phyloP scores from a whole-genome alignment of 2,888 invertebrate species.

The Prosapia bicincta region DNA sequence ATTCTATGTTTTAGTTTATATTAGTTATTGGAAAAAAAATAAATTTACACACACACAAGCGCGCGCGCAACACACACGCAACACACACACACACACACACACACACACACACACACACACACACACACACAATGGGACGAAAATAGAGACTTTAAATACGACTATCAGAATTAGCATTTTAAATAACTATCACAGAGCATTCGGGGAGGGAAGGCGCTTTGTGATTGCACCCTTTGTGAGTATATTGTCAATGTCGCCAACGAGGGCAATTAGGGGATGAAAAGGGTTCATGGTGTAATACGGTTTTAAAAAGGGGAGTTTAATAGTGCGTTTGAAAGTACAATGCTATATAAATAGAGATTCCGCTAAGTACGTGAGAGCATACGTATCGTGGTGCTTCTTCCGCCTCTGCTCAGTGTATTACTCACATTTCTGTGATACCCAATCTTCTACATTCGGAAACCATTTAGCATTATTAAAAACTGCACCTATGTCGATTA shows the following conservation, averaged over 20 bases:
- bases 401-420: too few relatives aligned
- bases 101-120: too few relatives aligned
- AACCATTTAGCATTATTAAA: too few relatives aligned
- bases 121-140: not conserved
- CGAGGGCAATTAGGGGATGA: not conserved
- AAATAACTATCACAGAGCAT: not conserved
- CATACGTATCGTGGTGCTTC: too few relatives aligned
- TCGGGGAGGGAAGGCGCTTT: not conserved
- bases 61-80: too few relatives aligned
- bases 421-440: too few relatives aligned
- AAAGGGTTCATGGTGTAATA: not conserved
- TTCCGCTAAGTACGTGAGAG: not conserved
- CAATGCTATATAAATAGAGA: not conserved
- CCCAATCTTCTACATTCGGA: too few relatives aligned
- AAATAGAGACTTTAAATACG: not conserved
- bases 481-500: too few relatives aligned
- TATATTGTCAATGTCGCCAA: not conserved
- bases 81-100: too few relatives aligned
- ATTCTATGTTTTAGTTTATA: too few relatives aligned
- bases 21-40: too few relatives aligned
- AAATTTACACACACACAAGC: too few relatives aligned
- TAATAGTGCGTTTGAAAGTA: not conserved
- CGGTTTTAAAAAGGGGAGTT: not conserved
- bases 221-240: not conserved
- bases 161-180: not conserved